Evolutionary conservation across 2,888 invertebrate species (phyloP).

Genomic region (Eupithecia centaureata): DNA sequence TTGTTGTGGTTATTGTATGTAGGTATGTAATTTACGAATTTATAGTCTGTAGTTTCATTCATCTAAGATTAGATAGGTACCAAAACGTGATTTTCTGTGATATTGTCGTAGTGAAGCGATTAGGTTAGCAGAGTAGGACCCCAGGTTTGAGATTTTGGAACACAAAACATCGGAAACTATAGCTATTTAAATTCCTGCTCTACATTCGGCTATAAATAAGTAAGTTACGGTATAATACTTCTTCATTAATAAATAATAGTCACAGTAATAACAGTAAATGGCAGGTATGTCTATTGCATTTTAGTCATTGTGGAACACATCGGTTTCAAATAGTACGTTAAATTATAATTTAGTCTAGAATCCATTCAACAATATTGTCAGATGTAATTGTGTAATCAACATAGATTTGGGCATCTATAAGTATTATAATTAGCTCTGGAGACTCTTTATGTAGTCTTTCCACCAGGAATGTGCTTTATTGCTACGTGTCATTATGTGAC

Average conservation of each 20-base stretch:
- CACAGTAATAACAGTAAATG: slow-evolving; percentile 58
- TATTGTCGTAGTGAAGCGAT: too few species aligned
- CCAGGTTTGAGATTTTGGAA: not conserved
- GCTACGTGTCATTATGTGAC: not conserved
- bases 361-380: slow-evolving; percentile 30
- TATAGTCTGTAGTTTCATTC: too few species aligned
- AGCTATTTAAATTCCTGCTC: slow-evolving; percentile 23
- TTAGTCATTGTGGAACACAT: slow-evolving; percentile 73
- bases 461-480: not conserved
- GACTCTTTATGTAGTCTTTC: not conserved
- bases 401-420: not conserved
- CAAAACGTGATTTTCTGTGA: too few species aligned
- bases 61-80: too few species aligned
- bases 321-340: slow-evolving; percentile 54
- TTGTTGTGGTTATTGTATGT: too few species aligned
- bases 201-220: slow-evolving; percentile 33
- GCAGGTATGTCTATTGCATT: slow-evolving; percentile 72
- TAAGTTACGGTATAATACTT: slow-evolving; percentile 36
- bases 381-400: slow-evolving; percentile 37
- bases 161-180: slow-evolving; percentile 5
- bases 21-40: too few species aligned
- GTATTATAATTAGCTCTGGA: slow-evolving; percentile 4
- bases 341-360: slow-evolving; percentile 35
- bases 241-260: slow-evolving; percentile 35
- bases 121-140: not conserved